Base-by-base conservation (phyloP, 1,140 invertebrate species). In the Neoseiulus cucumeris region DNA sequence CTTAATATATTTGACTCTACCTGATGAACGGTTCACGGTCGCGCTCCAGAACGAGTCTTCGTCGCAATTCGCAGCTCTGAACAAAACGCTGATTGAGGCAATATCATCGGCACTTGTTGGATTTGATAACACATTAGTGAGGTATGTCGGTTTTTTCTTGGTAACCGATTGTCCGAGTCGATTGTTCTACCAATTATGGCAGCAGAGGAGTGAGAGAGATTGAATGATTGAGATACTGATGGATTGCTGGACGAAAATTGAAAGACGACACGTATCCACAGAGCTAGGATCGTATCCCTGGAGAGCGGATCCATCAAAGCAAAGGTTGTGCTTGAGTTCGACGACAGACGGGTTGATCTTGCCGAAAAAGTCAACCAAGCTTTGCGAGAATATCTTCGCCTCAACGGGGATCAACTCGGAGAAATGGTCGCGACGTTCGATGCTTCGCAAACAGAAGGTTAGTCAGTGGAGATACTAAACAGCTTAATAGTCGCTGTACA, bases 261-360 rank as follows among this genome's bases (percentile, higher is more conserved):
- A 39, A 9, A 39, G 33, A 39, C 4, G 4, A 6, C 33, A 6
- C 33, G 33, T 6, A 39, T 39, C 33, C 33, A 39, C 22, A 59
- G 51, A 2, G 51, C 22, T 25, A 25, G 51, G 14, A 59, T 59
- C 22, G 51, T 59, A 20, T 17, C 51, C 1, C 22, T 59, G 2
- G 51, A 59, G 51, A 59, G 51, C 51, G 51, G 51, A 25, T 59
- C 51, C 1, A 59, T 59, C 51, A 59, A 59, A 20, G 51, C 33
- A 9, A 59, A 59, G 51, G 22, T 59, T 59, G 51, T 25, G 1
- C 22, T 59, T 9, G 51, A 59, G 22, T 59, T 59, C 22, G 51
- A 59, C 12, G 51, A 25, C 12, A 20, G 33, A 17, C 51, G 22
- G 22, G 6, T 12, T 17, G 51, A 59, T 14, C 51, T 59, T 25